Conservation (phyloP, 1,140 invertebrate genomes). For the Drosophila grimshawi region DNA sequence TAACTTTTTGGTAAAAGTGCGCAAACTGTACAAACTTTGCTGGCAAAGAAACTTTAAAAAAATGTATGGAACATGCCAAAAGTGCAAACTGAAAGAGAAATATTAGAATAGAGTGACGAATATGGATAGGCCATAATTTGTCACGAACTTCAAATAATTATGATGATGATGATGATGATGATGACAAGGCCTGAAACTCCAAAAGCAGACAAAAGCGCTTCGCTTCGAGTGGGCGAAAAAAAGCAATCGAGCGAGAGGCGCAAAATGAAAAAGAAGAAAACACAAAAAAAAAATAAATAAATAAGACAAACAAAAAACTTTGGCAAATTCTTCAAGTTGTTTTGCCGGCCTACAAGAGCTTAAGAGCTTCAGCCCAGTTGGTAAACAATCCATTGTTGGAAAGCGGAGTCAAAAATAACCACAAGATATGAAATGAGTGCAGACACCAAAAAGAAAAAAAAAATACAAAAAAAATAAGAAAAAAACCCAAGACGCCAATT, state of each 20-base stretch:
- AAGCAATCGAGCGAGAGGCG: neutral
- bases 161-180: constrained; percentile 28
- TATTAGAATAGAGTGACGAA: constrained; percentile 45
- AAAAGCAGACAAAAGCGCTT: constrained; percentile 32
- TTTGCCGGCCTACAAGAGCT: constrained; percentile 45
- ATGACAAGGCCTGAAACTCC: constrained; percentile 10
- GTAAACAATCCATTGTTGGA: constrained; percentile 38
- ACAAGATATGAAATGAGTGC: constrained; percentile 36
- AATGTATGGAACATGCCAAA: constrained; percentile 8
- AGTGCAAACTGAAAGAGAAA: constrained; percentile 10
- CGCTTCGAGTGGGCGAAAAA: constrained; percentile 35
- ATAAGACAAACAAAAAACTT: constrained; percentile 31
- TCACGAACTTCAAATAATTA: constrained; percentile 51
- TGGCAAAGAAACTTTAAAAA: neutral
- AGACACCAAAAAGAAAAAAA: constrained; percentile 4
- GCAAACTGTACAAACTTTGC: neutral
- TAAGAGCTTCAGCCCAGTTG: neutral
- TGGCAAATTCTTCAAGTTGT: constrained; percentile 42
- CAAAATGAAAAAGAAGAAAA: neutral
- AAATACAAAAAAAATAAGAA: neutral
- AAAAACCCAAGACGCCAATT: neutral
- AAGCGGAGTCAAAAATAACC: constrained; percentile 46
- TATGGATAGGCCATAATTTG: constrained; percentile 58
- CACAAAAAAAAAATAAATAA: constrained; percentile 10
- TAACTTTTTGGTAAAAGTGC: neutral